Percentiles rank a stretch among this genome's conserved stretches.
Conservation (phyloP, 2,797 vertebrate species). For the Salmo trutta region DNA sequence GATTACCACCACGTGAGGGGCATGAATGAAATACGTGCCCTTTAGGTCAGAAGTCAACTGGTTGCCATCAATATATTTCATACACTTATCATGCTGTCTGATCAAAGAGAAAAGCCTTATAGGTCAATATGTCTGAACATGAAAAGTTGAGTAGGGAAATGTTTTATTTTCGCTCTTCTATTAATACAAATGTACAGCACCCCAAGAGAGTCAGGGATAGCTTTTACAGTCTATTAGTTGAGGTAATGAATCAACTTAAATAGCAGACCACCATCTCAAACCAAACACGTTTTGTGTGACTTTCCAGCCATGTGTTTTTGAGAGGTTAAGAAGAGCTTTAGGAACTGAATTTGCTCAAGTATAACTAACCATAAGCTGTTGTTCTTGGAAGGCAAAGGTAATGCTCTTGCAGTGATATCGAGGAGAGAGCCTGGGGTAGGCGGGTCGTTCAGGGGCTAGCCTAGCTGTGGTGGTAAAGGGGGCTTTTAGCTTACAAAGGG, state of each 20-base stretch:
- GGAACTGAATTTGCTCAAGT: too few relatives aligned
- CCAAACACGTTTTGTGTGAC: too few relatives aligned
- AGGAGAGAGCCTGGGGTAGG: background rate
- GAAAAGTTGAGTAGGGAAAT: too few relatives aligned
- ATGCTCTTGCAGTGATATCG: background rate
- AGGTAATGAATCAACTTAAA: too few relatives aligned
- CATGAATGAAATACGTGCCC: background rate
- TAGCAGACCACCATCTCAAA: too few relatives aligned
- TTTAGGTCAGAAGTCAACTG: background rate
- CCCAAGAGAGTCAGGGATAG: background rate
- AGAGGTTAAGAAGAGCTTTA: background rate
- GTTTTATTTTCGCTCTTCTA: too few relatives aligned
- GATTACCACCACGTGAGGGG: background rate
- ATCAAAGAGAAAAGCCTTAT: background rate
- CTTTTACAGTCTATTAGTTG: background rate
- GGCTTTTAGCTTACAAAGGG: background rate
- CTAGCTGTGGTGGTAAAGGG: background rate
- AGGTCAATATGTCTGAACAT: too few relatives aligned
- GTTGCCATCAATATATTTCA: background rate
- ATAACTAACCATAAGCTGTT: constrained; percentile 20
- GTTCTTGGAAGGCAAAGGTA: constrained; percentile 27
- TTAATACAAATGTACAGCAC: background rate
- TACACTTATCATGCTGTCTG: background rate
- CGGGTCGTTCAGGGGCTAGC: too few relatives aligned
- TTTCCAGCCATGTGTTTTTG: too few relatives aligned